Base-by-base conservation (phyloP, 2,888 invertebrate genomes). In the Catocala fraxini region DNA sequence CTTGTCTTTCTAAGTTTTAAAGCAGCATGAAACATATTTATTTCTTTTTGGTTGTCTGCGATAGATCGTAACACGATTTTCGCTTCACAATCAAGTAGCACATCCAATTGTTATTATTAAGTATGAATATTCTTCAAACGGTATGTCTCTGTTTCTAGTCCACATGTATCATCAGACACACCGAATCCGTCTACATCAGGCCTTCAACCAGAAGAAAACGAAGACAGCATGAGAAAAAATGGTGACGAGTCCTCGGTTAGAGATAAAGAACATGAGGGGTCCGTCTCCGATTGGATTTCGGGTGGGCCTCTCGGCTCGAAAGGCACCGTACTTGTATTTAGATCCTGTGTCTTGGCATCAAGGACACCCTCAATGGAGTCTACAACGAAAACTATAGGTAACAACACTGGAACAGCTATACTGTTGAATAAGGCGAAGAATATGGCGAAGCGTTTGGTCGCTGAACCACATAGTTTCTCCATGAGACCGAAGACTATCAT, bases 301-400 rank as follows among this genome's bases (percentile, higher is more conserved):
- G 95, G 95, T 58, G 96, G 96, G 13, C 93, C 91, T 35, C 77
- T 95, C 70, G 97, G 97, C 15, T 95, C 96, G 1, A 95, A 95
- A 61, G 95, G 95, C 58, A 95, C 96, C 4, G 95, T 96, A 52
- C 91, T 97, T 57, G 94, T 96, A 52, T 97, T 97, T 88, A 93
- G 96, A 75, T 96, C 96, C 77, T 95, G 95, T 70, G 96, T 96
- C 49, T 88, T 96, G 68, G 96, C 96, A 0, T 83, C 87, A 0
- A 75, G 87, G 15, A 89, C 91, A 1, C 90, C 93, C 0, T 91
- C 92, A 60, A 88, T 89, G 91, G 95, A 90, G 74, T 95, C 86
- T 0, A 81, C 91, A 64, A 95, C 89, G 49, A 92, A 89, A 76
- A 88, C 88, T 0, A 85, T 84, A 33, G 92, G 92, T 0, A 89